A percentile compares a stretch with the other conserved stretches of the same genome.
Evolutionary conservation across 2,797 vertebrate genomes (phyloP).

Genomic region (Coilia nasus): DNA sequence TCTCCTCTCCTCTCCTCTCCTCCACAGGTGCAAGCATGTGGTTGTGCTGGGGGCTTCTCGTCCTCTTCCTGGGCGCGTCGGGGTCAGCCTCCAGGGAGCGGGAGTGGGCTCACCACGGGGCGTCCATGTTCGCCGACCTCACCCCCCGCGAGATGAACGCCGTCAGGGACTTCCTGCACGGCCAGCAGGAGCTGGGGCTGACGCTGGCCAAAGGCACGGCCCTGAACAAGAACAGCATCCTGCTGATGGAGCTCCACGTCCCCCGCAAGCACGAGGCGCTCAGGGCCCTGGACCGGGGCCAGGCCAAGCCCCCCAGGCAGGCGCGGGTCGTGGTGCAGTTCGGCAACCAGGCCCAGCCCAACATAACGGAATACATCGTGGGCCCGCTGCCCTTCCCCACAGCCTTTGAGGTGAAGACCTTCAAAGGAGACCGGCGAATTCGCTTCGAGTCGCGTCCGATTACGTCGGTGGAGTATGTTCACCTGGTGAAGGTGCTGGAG

Average conservation of each 20-base stretch:
- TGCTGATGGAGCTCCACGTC: conserved; percentile 86
- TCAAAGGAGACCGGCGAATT: conserved; percentile 54
- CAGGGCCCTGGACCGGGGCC: conserved; percentile 74
- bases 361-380: conserved; percentile 86
- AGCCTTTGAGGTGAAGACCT: conserved; percentile 63
- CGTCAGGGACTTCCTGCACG: conserved; percentile 78
- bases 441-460: conserved; percentile 81
- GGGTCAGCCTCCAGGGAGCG: conserved; percentile 50
- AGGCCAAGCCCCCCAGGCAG: conserved; percentile 75
- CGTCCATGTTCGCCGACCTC: conserved; percentile 85
- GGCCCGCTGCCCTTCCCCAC: conserved; percentile 81
- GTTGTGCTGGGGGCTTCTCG: conserved; percentile 60
- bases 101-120: conserved; percentile 77
- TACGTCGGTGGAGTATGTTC: conserved; percentile 69
- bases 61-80: conserved; percentile 50
- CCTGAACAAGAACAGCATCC: conserved; percentile 85
- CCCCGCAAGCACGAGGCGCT: conserved; percentile 84
- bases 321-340: conserved; percentile 86
- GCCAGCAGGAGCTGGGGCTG: conserved; percentile 76
- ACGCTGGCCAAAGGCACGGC: conserved; percentile 41
- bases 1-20: not conserved
- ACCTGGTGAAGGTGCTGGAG: conserved; percentile 64
- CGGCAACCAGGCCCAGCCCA: conserved; percentile 78
- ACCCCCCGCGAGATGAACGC: conserved; percentile 75
- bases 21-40: conserved; percentile 61